These are phyloP conservation scores for Scylla paramamosain DNA, from an alignment of 1,140 invertebrate species.

Conservation along the genomic window DNA sequence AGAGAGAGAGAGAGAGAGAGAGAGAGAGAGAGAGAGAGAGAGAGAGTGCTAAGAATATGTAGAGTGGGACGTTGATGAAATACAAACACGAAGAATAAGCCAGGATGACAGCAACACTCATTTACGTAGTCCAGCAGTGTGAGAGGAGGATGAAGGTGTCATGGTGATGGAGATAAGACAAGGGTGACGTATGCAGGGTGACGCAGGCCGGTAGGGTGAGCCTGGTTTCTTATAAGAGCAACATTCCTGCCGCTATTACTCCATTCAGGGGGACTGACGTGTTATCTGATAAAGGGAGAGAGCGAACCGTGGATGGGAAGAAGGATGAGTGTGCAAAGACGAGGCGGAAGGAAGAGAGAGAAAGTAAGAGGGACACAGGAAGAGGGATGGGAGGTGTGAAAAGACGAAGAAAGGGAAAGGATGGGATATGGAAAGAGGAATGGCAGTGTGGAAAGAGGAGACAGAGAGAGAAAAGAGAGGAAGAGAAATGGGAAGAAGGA, in stretches of 20 bases:
- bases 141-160: background rate
- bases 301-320: background rate
- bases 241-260: too few species aligned
- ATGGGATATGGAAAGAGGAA: background rate
- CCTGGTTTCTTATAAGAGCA: too few species aligned
- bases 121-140: too few species aligned
- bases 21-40: constrained; percentile 13
- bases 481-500: background rate
- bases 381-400: background rate
- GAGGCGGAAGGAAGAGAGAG: background rate
- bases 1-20: too few species aligned
- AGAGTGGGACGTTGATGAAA: background rate
- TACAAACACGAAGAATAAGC: too few species aligned
- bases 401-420: background rate
- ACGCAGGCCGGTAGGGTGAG: too few species aligned
- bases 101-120: too few species aligned
- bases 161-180: too few species aligned
- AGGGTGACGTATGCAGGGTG: too few species aligned
- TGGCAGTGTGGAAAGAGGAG: background rate
- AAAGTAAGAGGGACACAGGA: background rate
- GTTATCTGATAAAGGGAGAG: too few species aligned
- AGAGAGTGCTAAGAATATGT: background rate
- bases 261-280: too few species aligned
- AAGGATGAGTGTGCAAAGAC: background rate
- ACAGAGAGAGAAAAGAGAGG: background rate